A percentile compares a stretch with the other conserved stretches of the same genome.
Conservation (phyloP, 2,113 vertebrate genomes). For the Melanocharis versteri region DNA sequence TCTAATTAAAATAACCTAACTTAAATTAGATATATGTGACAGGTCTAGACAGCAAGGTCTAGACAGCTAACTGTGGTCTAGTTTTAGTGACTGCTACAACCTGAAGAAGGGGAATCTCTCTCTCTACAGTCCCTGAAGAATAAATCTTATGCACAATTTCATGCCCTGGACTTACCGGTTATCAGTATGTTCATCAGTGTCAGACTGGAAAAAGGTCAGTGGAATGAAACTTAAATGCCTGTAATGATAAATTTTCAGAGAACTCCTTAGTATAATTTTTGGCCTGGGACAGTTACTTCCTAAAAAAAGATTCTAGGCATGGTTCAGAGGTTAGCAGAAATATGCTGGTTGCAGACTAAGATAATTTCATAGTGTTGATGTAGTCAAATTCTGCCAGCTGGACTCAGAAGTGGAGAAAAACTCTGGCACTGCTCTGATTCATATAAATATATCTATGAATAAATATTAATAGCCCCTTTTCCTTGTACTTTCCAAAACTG, state of each 20-base stretch:
- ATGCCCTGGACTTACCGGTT: background rate
- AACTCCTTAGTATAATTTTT: background rate
- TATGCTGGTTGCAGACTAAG: background rate
- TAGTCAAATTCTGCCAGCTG: slow-evolving; percentile 25
- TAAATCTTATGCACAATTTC: background rate
- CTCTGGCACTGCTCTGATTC: background rate
- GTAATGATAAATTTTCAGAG: background rate
- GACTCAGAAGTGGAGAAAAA: background rate
- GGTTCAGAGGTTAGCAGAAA: background rate
- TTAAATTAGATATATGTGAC: background rate
- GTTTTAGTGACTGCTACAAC: background rate
- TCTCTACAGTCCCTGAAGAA: background rate
- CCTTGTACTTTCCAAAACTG: background rate
- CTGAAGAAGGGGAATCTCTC: background rate
- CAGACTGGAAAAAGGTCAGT: background rate
- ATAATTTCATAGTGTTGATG: background rate
- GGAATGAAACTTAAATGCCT: background rate
- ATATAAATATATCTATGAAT: background rate
- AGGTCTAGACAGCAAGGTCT: too few relatives aligned
- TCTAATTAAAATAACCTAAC: background rate
- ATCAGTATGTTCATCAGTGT: background rate
- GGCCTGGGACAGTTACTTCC: background rate
- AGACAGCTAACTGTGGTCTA: too few relatives aligned
- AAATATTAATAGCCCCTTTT: background rate
- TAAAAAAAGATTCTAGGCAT: background rate